Conservation (phyloP, 2,113 vertebrate species). For the Saccopteryx bilineata region DNA sequence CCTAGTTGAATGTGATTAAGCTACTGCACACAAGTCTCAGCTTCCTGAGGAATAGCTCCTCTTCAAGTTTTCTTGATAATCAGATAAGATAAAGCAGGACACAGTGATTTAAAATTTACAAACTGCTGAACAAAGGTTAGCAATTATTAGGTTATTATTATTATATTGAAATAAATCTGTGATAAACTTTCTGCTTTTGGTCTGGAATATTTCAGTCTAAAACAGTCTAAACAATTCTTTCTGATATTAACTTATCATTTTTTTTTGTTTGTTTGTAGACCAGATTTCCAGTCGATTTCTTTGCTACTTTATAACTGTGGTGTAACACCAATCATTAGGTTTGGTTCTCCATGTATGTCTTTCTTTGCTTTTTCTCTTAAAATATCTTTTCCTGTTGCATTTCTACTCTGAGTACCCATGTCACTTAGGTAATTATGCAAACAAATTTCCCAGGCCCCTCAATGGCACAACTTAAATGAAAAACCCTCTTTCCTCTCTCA, state of each 20-base stretch:
- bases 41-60: not conserved
- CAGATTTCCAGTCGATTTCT: not conserved
- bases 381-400: not conserved
- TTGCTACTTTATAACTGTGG: not conserved
- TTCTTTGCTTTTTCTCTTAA: not conserved
- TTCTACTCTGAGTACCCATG: not conserved
- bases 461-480: not conserved
- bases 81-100: not conserved
- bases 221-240: not conserved
- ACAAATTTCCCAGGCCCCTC: not conserved
- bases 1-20: not conserved
- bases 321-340: not conserved
- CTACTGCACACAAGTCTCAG: not conserved
- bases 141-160: not conserved
- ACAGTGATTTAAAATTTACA: not conserved
- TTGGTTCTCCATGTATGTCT: not conserved
- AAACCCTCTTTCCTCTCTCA: not conserved
- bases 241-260: not conserved
- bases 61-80: not conserved
- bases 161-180: not conserved
- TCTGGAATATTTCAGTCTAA: not conserved
- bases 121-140: not conserved
- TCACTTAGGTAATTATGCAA: not conserved
- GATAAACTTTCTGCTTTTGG: not conserved
- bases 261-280: not conserved